A percentile compares a stretch with the other conserved stretches of the same genome.
These are phyloP conservation scores for Lamprologus ornatipinnis DNA, from an alignment of 2,113 vertebrate species.

Conservation along the genomic window DNA sequence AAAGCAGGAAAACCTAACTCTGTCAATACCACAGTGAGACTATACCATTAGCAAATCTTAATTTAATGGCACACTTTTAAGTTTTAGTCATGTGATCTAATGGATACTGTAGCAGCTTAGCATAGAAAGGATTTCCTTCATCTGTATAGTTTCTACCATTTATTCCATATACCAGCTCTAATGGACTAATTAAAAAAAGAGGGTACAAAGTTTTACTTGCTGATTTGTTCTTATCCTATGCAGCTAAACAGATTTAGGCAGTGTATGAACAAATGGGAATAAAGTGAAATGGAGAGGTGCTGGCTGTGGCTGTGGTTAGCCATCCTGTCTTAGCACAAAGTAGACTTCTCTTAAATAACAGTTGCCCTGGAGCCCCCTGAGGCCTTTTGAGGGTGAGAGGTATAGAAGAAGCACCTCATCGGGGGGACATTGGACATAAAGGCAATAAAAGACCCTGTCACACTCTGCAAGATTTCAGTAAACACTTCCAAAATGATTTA, in stretches of 20 bases:
- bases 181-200: background rate
- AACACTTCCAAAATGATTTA: conserved; percentile 78
- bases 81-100: background rate
- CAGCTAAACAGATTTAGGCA: background rate
- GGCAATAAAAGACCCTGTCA: conserved; percentile 75
- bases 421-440: conserved; percentile 77
- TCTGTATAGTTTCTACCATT: background rate
- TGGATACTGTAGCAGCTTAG: background rate
- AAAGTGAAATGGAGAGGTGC: conserved; percentile 32
- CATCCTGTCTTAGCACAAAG: conserved; percentile 57
- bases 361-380: conserved; percentile 60
- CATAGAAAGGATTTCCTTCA: background rate
- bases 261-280: background rate
- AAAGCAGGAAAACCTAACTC: background rate
- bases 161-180: background rate
- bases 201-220: background rate
- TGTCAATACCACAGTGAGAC: background rate
- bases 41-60: background rate
- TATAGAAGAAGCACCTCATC: conserved; percentile 75
- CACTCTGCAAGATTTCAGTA: conserved; percentile 79
- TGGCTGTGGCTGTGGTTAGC: conserved; percentile 52
- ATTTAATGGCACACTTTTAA: background rate
- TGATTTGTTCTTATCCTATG: background rate
- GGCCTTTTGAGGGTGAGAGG: conserved; percentile 49
- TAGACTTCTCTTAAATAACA: conserved; percentile 80